Evolutionary conservation across 2,888 invertebrate species (phyloP), one percentile per base, ranked within the genome.

Genomic region (Mantis religiosa): DNA sequence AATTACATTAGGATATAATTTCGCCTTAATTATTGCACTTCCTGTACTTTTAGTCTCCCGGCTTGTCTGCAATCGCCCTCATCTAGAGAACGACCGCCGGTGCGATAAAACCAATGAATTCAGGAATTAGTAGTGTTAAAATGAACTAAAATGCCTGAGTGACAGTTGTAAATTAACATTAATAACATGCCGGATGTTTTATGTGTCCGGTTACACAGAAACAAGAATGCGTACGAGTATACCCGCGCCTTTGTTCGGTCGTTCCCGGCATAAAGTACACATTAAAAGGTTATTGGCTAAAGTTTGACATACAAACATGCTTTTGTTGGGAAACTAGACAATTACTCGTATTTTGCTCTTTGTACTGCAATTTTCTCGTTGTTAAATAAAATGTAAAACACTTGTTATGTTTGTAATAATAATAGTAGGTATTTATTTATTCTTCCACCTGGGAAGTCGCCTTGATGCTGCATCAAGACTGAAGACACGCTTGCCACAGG

Each of bases 1-100:
- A 89, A 89, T 89, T 88, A 82, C 88, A 88, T 88, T 88, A 89
- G 86, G 89, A 89, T 89, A 89, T 86, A 89, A 81, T 47, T 54
- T 34, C 89, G 47, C 89, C 87, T 89, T 89, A 89, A 89, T 89
- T 71, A 71, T 71, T 89, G 83, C 83, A 89, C 89, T 89, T 89
- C 89, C 89, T 89, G 89, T 86, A 15, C 34, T 71, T 71, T 71
- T 6, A 71, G 54, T 15, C 54, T 71, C 20, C 54, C 54, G 54
- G 4, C 54, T 6, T 71, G 54, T 71, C 20, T 71, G 54, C 25
- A 20, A 71, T 71, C 54, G 54, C 54, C 54, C 25, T 71, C 54
- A 71, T 71, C 54, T 71, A 71, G 54, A 71, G 20, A 71, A 20
- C 20, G 54, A 71, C 54, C 4, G 12, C 20, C 54, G 20, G 54